Evolutionary conservation across 2,888 invertebrate species (phyloP), one percentile per base, ranked within the genome.

Genomic region (Drosophila paucipuncta): DNA sequence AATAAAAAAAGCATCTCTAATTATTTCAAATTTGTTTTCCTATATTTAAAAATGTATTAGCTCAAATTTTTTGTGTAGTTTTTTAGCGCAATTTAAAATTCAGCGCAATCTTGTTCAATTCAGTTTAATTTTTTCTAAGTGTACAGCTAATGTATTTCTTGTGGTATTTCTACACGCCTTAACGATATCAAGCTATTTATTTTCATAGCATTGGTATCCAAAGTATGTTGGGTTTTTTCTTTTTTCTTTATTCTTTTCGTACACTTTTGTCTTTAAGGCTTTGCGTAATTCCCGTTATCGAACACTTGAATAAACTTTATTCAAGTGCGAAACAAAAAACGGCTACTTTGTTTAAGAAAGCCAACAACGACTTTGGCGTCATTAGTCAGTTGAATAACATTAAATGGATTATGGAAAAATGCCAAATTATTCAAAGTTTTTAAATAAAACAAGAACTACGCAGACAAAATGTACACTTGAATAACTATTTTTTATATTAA

Each of bases 261-360:
- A 5, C 50, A 50, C 28, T 16, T 35, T 33, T 47, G 25, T 33
- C 47, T 58, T 37, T 6, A n/a, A 31, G 31, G 22, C 30, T 39
- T 41, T 25, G 11, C n/a, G 4, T n/a, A 18, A n/a, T 33, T 25
- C 18, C n/a, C 16, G 41, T 30, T 43, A 9, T 25, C 2, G 5
- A 63, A 61, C 77, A 78, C 57, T 69, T 78, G 69, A 50, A 16
- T 35, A 78, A 74, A 78, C 37, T 60, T 58, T 61, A 25, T 22
- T 39, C 28, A 18, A 37, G 28, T 55, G 55, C 55, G 25, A 13
- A 2, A 18, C 28, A 55, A 31, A 57, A 50, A 63, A 68, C 62
- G 9, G n/a, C 11, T 33, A 11, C 28, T 78, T 53, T 62, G 28
- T 49, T 59, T 31, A 18, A 31, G 53, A 61, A 73, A 66, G 31